A percentile compares a stretch with the other conserved stretches of the same genome.
Evolutionary conservation across 2,113 vertebrate species (phyloP).

Genomic region (Sinocyclocheilus anophthalmus): DNA sequence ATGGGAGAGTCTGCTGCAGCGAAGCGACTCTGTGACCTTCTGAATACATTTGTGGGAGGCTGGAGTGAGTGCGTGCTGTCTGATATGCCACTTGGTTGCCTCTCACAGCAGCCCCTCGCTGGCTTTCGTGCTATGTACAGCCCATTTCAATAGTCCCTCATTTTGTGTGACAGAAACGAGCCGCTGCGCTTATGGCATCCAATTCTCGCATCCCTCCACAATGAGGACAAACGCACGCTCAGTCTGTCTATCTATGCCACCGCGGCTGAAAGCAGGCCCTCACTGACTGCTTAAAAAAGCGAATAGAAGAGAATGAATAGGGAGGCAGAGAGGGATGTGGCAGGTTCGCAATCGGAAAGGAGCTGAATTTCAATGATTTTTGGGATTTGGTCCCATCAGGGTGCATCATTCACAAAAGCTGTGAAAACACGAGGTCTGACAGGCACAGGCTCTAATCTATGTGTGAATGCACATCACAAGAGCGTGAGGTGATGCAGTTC

Average conservation of each 20-base stretch:
- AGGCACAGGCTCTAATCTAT: conserved; percentile 37
- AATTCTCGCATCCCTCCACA: conserved; percentile 47
- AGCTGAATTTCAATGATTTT: conserved; percentile 53
- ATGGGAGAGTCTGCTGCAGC: conserved; percentile 67
- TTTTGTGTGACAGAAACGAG: conserved; percentile 61
- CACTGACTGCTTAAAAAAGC: conserved; percentile 43
- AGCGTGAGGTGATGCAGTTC: conserved; percentile 7
- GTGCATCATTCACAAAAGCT: conserved; percentile 24
- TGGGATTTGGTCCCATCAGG: neutral
- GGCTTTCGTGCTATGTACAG: conserved; percentile 43
- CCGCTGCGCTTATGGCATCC: conserved; percentile 57
- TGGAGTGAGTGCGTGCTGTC: conserved; percentile 68
- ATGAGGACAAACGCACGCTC: conserved; percentile 39
- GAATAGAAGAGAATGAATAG: conserved; percentile 25
- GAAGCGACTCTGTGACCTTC: conserved; percentile 71
- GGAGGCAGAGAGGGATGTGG: neutral
- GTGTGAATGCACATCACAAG: conserved; percentile 23
- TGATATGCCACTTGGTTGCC: conserved; percentile 64
- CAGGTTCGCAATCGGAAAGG: conserved; percentile 15
- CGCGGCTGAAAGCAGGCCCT: conserved; percentile 15
- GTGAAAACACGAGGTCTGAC: neutral
- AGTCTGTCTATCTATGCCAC: conserved; percentile 39
- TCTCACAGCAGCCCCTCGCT: conserved; percentile 55
- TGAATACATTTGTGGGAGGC: conserved; percentile 69
- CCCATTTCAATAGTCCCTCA: conserved; percentile 54